Evolutionary conservation across 30 jellyfish, hydroid and myxozoan species (phyloP), one percentile per base, ranked within the genome.

Genomic region (Aurelia coerulea): DNA sequence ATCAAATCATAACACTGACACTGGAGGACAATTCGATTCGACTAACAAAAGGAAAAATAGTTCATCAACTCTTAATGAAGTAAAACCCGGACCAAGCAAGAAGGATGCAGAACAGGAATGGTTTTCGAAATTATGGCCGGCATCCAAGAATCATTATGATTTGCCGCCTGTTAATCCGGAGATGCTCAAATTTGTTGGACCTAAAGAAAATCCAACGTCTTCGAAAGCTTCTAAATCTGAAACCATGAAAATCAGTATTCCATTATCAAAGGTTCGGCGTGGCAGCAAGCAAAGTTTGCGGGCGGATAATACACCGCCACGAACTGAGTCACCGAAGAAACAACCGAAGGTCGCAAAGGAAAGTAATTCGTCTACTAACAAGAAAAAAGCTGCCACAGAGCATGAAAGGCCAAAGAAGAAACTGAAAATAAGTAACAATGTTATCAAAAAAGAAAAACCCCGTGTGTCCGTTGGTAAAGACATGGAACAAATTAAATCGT

Each of bases 381-480:
- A 19, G 41, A 23, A 9, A 76, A 46, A 46, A 9, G 56, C 56
- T 46, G 56, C 8, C 14, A 46, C 56, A 9, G 56, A 46, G 56
- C 56, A 46, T 46, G 70, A 60, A 9, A 60, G 35, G 33, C 35
- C 70, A 11, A 60, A 60, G 34, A 60, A 60, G 70, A 78, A 78
- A 37, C 10, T 65, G 12, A 78, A 32, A 34, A 16, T 56, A 13
- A 37, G n/a, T 56, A 42, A 49, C 37, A 78, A 50, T 15, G 68
- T 56, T 32, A 72, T 39, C 2, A 78, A 34, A 37, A 60, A 62
- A 33, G 88, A 78, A 32, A 78, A 50, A 65, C 87, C 87, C n/a
- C 78, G 88, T 6, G 78, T 59, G 58, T 78, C 92, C 13, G 86
- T 59, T 34, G 92, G 92, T 5, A 83, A 83, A 73, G 92, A 83